Evolutionary conservation across 1,140 invertebrate species (phyloP).

Genomic region (Meloidogyne hapla): DNA sequence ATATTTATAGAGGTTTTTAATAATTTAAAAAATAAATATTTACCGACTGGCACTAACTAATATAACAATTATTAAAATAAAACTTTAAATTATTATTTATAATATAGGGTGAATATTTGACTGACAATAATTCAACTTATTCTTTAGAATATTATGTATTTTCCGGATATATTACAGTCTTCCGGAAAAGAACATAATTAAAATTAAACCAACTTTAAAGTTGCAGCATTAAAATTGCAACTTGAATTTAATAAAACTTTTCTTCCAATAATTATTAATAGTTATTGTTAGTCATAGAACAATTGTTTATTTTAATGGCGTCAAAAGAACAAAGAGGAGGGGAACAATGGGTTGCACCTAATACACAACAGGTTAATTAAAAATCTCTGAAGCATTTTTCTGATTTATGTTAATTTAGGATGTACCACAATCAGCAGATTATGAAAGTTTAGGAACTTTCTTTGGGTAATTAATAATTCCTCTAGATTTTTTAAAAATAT

Average conservation of each 20-base stretch:
- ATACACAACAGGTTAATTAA: conserved; percentile 55
- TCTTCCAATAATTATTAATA: background rate
- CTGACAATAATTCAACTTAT: conserved; percentile 2
- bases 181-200: background rate
- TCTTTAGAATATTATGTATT: background rate
- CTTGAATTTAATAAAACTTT: background rate
- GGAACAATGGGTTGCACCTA: conserved; percentile 63
- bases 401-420: conserved; percentile 46
- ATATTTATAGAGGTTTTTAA: too few relatives aligned
- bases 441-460: conserved; percentile 63
- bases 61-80: too few relatives aligned
- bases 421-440: conserved; percentile 61
- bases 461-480: conserved; percentile 45
- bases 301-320: conserved; percentile 12
- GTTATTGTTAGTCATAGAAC: too few relatives aligned
- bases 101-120: too few relatives aligned
- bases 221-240: too few relatives aligned
- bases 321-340: conserved; percentile 51
- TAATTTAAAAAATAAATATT: too few relatives aligned
- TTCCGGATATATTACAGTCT: too few relatives aligned
- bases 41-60: too few relatives aligned
- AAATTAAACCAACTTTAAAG: background rate
- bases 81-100: too few relatives aligned
- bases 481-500: background rate
- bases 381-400: background rate